Conservation (phyloP, 2,888 invertebrate genomes). For the Orthonychiurus folsomi region DNA sequence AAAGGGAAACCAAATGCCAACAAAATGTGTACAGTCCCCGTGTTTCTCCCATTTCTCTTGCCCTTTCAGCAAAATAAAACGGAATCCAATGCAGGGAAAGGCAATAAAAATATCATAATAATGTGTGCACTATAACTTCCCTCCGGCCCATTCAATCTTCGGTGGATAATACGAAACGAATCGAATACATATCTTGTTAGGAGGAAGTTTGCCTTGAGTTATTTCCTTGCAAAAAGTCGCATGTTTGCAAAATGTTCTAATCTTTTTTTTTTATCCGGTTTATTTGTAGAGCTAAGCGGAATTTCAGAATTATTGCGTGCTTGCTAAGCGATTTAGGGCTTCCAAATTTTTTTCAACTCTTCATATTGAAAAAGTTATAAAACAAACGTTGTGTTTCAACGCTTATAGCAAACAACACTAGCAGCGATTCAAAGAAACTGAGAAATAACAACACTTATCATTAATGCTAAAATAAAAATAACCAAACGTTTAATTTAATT, state of each 20-base stretch:
- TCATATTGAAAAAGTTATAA: no score
- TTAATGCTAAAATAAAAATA: no score
- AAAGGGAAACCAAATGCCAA: not conserved
- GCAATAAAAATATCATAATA: not conserved
- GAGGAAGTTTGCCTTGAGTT: not conserved
- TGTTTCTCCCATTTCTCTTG: not conserved
- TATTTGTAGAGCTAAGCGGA: no score
- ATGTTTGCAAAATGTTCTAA: not conserved
- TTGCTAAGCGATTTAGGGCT: no score
- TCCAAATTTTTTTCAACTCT: no score
- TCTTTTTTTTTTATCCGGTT: not conserved
- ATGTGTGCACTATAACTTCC: not conserved
- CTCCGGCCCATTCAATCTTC: not conserved
- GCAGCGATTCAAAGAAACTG: no score
- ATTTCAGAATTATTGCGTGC: no score
- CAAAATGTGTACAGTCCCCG: not conserved
- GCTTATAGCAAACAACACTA: no score
- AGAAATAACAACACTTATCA: no score
- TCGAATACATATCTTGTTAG: not conserved
- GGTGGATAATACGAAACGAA: not conserved
- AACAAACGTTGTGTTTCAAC: no score
- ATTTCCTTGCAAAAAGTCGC: not conserved
- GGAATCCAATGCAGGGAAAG: not conserved
- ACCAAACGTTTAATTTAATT: no score
- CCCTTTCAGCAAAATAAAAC: not conserved